phyloP scores from a whole-genome alignment of 2,113 vertebrate species.

The Chaetops frenatus region DNA sequence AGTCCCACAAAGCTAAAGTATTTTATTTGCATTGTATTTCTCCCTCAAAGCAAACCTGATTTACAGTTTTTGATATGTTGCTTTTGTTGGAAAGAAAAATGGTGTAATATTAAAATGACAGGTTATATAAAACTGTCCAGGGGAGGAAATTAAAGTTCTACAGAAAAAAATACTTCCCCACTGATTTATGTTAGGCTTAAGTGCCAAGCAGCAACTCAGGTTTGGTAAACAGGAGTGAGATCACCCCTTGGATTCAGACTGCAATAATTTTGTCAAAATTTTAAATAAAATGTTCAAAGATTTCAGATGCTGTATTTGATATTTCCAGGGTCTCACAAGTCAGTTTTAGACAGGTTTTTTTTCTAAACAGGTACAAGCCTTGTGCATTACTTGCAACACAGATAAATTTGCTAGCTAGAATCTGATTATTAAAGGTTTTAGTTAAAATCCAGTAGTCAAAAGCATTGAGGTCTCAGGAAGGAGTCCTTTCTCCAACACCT shows the following conservation, averaged over 20 bases:
- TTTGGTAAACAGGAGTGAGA: background rate
- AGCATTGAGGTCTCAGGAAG: background rate
- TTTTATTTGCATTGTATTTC: background rate
- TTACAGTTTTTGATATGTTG: background rate
- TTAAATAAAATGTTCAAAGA: background rate
- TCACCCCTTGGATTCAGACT: background rate
- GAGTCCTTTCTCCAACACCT: background rate
- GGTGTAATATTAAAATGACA: background rate
- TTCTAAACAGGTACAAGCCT: background rate
- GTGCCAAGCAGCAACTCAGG: background rate
- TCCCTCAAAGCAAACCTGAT: background rate
- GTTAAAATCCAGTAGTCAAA: background rate
- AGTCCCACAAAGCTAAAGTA: background rate
- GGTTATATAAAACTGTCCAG: constrained; percentile 2
- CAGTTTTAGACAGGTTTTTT: background rate
- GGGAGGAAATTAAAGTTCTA: constrained; percentile 17
- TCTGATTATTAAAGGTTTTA: background rate
- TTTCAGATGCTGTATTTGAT: background rate
- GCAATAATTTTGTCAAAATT: background rate
- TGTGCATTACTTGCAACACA: background rate
- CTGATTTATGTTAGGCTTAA: background rate
- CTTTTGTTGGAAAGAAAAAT: background rate
- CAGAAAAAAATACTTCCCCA: background rate
- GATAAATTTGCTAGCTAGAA: background rate
- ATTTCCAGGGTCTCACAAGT: background rate